Evolutionary conservation across 2,888 invertebrate genomes (phyloP), one percentile per base, ranked within the genome.

Genomic region (Heliconius cydno): DNA sequence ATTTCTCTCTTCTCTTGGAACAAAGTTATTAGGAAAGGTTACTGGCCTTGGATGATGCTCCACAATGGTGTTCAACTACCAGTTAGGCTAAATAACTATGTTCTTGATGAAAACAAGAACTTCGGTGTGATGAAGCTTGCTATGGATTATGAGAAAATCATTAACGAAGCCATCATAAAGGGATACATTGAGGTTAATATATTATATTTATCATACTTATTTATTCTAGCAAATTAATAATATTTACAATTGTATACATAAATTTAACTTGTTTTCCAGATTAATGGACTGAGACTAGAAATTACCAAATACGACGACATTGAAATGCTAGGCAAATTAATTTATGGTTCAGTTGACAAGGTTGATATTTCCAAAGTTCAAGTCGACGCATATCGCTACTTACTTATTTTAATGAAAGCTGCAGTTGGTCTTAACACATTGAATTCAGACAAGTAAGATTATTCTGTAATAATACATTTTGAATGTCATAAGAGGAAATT

Each of bases 21-120:
- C 83, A 91, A 88, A 60, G 89, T 91, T 12, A 89, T 96, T 80
- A 90, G 85, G 77, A 89, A 88, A 71, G 96, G 96, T 80, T 96
- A 96, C 89, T 96, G 95, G 91, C 96, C 96, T 0, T 95, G 95
- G 87, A 86, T 96, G 88, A 88, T 89, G 79, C 89, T 93, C 80
- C 93, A 94, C 85, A 96, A 96, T 81, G 96, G 96, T 72, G 89
- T 96, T 19, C 92, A 95, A 78, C 87, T 96, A 75, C 95, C 96
- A 0, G 92, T 92, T 60, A 94, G 96, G 79, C 89, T 92, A 4
- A 92, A 95, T 86, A 90, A 95, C 86, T 88, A 92, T 73, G 86
- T 88, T 71, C 85, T 93, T 79, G 83, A 88, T 7, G 86, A 86
- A 60, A 90, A 93, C 28, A 83, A 88, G n/a, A 90, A 93, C 80